Evolutionary conservation across 2,888 invertebrate genomes (phyloP), one percentile per base, ranked within the genome.

Genomic region (Leistus spinibarbis): DNA sequence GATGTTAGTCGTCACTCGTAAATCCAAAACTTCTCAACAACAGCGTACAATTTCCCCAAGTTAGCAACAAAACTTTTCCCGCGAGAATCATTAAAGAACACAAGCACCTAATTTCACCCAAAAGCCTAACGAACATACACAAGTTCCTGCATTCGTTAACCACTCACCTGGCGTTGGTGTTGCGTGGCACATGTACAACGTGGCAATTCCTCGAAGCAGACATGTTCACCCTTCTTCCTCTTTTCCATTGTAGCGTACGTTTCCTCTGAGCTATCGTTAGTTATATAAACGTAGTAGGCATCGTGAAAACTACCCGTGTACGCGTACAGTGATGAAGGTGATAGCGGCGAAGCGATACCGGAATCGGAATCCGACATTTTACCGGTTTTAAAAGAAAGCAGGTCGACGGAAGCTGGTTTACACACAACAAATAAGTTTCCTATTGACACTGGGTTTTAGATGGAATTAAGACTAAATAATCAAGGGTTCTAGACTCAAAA

Each of bases 351-450:
- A 3, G 85, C 85, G 62, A 86, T 86, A 62, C 86, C 86, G 54
- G 85, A 85, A 82, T 86, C 86, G 20, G 84, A 82, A 79, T 86
- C 86, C 22, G 85, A 85, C 76, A 84, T 81, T 80, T 84, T 85
- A 22, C 83, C 84, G 76, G 81, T 79, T 79, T 80, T 81, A 57
- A 77, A 78, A 70, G 76, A 75, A 57, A 56, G 10, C 9, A 20
- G 2, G 3, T 19, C 57, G 57, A 57, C 9, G 27, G 5, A 27
- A 1, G 27, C 27, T 27, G 27, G 27, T 27, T 27, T 27, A 27
- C 27, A 27, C 27, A 27, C 27, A 27, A 27, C 27, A 27, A n/a
- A n/a, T n/a, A n/a, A n/a, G n/a, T n/a, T n/a, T n/a, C n/a, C n/a
- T n/a, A n/a, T n/a, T n/a, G n/a, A n/a, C n/a, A n/a, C n/a, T n/a